phyloP scores from a whole-genome alignment of 2,113 vertebrate species.

The Scomber colias region DNA sequence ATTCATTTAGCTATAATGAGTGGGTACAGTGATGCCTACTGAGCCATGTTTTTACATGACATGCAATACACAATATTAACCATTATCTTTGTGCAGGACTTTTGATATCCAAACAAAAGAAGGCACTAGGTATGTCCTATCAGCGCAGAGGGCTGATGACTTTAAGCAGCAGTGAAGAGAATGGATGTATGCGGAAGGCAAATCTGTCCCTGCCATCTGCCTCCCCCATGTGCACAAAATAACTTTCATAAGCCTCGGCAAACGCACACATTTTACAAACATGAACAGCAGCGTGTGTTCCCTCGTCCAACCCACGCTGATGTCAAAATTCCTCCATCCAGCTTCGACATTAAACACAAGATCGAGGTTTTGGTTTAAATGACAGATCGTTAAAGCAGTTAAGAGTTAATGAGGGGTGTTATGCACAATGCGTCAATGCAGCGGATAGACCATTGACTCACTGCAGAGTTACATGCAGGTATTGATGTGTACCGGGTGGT shows the following conservation, averaged over 20 bases:
- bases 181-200: constrained; percentile 56
- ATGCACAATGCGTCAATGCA: constrained; percentile 30
- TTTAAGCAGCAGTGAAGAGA: constrained; percentile 50
- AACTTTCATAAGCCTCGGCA: constrained; percentile 68
- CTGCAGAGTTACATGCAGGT: constrained; percentile 20
- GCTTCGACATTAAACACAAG: neutral
- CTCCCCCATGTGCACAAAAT: constrained; percentile 60
- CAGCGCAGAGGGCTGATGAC: constrained; percentile 28
- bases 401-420: constrained; percentile 52
- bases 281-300: constrained; percentile 16
- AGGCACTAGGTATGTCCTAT: constrained; percentile 23
- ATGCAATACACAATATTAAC: constrained; percentile 17
- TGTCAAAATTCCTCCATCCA: constrained; percentile 14
- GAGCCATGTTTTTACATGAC: neutral
- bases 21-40: neutral
- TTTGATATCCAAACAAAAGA: neutral
- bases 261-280: constrained; percentile 58
- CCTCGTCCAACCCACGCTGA: neutral
- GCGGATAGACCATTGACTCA: constrained; percentile 24
- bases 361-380: constrained; percentile 28
- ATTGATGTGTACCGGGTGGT: constrained; percentile 37
- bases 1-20: constrained; percentile 13
- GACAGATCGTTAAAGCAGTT: constrained; percentile 36
- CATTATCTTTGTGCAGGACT: constrained; percentile 19
- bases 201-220: constrained; percentile 80